Conservation (phyloP, 2,888 invertebrate species). For the Sesia bembeciformis region DNA sequence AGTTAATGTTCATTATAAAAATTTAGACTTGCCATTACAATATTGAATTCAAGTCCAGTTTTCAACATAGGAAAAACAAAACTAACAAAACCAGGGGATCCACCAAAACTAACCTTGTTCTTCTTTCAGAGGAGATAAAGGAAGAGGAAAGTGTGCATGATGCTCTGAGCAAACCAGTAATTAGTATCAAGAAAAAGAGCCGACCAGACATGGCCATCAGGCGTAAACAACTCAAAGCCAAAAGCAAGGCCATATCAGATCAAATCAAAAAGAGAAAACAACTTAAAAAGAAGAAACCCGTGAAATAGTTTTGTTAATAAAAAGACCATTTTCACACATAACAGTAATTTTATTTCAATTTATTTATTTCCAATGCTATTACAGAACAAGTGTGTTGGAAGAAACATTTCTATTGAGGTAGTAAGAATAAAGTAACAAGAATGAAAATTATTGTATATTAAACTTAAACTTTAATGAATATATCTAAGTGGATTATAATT, state of each 20-base stretch:
- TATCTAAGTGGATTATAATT: too few relatives aligned
- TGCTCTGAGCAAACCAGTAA: too few relatives aligned
- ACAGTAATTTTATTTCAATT: not conserved
- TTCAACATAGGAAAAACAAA: conserved; percentile 39
- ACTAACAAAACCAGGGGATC: not conserved
- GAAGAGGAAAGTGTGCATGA: conserved; percentile 17
- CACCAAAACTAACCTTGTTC: not conserved
- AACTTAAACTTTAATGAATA: too few relatives aligned
- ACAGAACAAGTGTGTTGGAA: too few relatives aligned
- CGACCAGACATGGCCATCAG: conserved; percentile 59
- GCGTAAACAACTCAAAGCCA: conserved; percentile 62
- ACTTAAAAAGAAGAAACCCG: conserved; percentile 48
- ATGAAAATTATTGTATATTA: too few relatives aligned
- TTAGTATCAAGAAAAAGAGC: not conserved
- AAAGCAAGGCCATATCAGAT: conserved; percentile 59
- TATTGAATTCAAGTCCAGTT: not conserved
- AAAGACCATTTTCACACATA: not conserved
- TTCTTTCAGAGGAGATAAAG: conserved; percentile 15
- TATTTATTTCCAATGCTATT: too few relatives aligned
- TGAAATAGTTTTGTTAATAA: not conserved
- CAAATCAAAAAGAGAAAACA: conserved; percentile 64
- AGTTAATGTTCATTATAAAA: too few relatives aligned
- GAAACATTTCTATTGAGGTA: too few relatives aligned
- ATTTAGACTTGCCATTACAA: not conserved
- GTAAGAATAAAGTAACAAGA: too few relatives aligned